A percentile compares a stretch with the other conserved stretches of the same genome.
phyloP scores from a whole-genome alignment of 92 coral and sea anemone genomes.

The Porites cylindrica region DNA sequence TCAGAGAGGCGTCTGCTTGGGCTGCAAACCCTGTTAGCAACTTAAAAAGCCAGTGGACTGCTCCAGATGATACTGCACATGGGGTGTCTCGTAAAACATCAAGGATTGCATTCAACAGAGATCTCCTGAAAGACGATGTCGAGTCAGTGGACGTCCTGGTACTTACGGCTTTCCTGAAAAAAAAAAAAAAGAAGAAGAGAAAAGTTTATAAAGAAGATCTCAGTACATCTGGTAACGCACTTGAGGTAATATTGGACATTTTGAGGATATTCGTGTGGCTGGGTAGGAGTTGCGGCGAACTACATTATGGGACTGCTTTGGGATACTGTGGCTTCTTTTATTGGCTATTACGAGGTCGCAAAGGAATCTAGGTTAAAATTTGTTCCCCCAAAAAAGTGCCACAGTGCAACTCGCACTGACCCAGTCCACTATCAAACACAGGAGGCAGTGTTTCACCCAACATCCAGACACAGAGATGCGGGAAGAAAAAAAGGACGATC shows the following conservation, averaged over 20 bases:
- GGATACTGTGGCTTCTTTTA: too few relatives aligned
- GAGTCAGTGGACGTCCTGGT: constrained; percentile 15
- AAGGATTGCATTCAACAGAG: constrained; percentile 77
- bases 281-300: too few relatives aligned
- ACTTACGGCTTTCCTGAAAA: constrained; percentile 27
- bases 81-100: constrained; percentile 79
- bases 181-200: background rate
- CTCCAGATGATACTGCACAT: constrained; percentile 86
- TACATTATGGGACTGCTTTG: too few relatives aligned
- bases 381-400: too few relatives aligned
- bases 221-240: background rate
- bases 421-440: too few relatives aligned
- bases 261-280: background rate
- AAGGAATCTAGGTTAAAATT: too few relatives aligned
- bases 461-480: too few relatives aligned
- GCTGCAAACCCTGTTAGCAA: constrained; percentile 84
- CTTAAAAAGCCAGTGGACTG: constrained; percentile 88
- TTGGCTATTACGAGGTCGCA: too few relatives aligned
- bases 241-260: background rate
- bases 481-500: too few relatives aligned
- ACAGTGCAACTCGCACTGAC: too few relatives aligned
- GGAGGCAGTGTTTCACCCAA: too few relatives aligned
- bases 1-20: constrained; percentile 65
- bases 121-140: constrained; percentile 63
- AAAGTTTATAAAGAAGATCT: background rate